These are phyloP conservation scores for Habropoda laboriosa DNA, from an alignment of 1,140 invertebrate species.

Conservation along the genomic window DNA sequence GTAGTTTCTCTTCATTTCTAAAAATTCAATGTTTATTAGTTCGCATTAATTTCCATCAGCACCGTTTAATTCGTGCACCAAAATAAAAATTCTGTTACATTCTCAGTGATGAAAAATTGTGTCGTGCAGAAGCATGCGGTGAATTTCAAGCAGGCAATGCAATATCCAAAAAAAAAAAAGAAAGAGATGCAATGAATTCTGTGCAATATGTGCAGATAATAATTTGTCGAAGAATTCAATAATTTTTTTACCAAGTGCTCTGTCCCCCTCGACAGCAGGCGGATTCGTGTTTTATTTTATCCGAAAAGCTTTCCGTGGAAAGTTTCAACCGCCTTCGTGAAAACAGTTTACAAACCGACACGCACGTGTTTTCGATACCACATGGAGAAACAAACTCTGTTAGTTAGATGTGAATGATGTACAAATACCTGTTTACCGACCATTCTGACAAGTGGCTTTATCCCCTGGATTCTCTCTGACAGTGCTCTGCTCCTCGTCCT, in stretches of 20 bases:
- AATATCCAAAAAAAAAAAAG: neutral
- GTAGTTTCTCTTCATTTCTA: neutral
- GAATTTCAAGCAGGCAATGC: neutral
- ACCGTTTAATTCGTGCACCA: neutral
- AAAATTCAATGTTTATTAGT: neutral
- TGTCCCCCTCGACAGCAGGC: conserved; percentile 33
- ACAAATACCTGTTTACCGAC: conserved; percentile 67
- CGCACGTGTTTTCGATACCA: conserved; percentile 48
- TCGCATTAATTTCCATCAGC: neutral
- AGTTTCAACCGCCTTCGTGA: conserved; percentile 43
- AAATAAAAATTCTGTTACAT: neutral
- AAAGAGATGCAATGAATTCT: neutral
- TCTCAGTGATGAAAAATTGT: too few species aligned
- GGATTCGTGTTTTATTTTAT: conserved; percentile 49
- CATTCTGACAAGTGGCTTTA: conserved; percentile 60
- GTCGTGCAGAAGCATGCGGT: neutral
- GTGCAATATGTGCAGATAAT: conserved; percentile 4
- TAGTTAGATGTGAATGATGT: conserved; percentile 53
- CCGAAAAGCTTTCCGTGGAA: conserved; percentile 46
- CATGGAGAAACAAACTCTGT: conserved; percentile 50
- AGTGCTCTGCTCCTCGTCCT: conserved; percentile 57
- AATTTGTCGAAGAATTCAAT: conserved; percentile 33
- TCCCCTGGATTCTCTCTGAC: neutral
- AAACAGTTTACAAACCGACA: conserved; percentile 42
- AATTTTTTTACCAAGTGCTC: conserved; percentile 44